These are phyloP conservation scores for Micromesistius poutassou DNA, from an alignment of 2,797 vertebrate genomes.

Conservation along the genomic window DNA sequence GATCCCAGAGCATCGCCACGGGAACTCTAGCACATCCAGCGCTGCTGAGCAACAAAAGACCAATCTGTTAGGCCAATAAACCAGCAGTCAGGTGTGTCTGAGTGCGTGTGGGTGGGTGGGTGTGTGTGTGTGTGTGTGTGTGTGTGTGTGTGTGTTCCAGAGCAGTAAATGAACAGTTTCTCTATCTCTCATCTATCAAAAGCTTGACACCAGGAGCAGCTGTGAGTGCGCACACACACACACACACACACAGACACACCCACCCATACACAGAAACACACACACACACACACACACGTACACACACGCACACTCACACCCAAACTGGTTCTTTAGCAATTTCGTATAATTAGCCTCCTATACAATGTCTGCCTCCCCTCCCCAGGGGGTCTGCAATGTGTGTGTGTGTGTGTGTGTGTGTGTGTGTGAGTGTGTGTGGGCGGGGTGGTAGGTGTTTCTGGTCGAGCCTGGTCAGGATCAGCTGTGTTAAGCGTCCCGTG, in stretches of 20 bases:
- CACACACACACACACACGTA: constrained; percentile 18
- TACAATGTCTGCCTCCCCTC: constrained; percentile 72
- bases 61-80: constrained; percentile 75
- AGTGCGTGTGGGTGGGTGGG: constrained; percentile 26
- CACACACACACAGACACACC: constrained; percentile 24
- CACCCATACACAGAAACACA: constrained; percentile 29
- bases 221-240: constrained; percentile 45
- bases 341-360: constrained; percentile 78
- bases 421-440: constrained; percentile 28
- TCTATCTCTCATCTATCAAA: constrained; percentile 76
- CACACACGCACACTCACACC: constrained; percentile 42
- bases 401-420: constrained; percentile 30
- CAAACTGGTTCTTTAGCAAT: constrained; percentile 75
- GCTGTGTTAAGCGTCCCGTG: constrained; percentile 80
- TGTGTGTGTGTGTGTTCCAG: constrained; percentile 35
- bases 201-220: constrained; percentile 72
- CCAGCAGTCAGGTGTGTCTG: constrained; percentile 69
- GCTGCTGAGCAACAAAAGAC: constrained; percentile 69
- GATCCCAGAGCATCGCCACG: not conserved
- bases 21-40: constrained; percentile 24
- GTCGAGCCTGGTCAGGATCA: constrained; percentile 71
- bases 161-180: constrained; percentile 74
- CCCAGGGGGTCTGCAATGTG: constrained; percentile 60
- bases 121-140: constrained; percentile 36
- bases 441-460: constrained; percentile 40